phyloP scores from a whole-genome alignment of 2,888 invertebrate species.

The Acanthosepion pharaonis region DNA sequence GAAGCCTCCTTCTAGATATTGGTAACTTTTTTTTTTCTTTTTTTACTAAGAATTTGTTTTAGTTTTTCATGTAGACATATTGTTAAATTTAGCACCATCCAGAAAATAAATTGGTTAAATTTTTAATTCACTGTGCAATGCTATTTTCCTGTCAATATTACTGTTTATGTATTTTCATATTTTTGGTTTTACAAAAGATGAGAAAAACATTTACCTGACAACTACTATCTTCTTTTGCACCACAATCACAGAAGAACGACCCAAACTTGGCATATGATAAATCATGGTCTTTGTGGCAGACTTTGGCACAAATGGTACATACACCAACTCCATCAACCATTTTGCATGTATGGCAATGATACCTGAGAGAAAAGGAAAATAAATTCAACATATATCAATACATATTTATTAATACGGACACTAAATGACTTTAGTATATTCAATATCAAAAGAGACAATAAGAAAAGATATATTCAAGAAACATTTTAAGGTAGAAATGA shows the following conservation, averaged over 20 bases:
- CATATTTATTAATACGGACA: background rate
- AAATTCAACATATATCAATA: background rate
- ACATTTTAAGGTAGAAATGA: no score
- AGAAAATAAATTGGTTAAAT: no score
- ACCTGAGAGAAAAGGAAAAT: conserved; percentile 78
- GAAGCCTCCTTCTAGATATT: no score
- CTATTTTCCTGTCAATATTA: no score
- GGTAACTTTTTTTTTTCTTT: no score
- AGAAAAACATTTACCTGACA: conserved; percentile 68
- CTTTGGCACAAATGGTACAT: conserved; percentile 96
- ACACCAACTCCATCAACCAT: conserved; percentile 99
- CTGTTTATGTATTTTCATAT: background rate
- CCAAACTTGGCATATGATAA: conserved; percentile 97
- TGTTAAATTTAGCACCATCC: no score
- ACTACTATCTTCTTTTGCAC: conserved; percentile 85
- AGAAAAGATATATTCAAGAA: no score
- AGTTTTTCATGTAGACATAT: no score
- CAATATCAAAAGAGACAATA: background rate
- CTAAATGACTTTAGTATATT: background rate
- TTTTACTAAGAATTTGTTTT: no score
- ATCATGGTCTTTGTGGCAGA: conserved; percentile 97
- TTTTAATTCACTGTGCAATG: no score
- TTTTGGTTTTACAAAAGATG: background rate
- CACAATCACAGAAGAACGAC: conserved; percentile 99
- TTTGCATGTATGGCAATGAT: conserved; percentile 98